phyloP scores from a whole-genome alignment of 2,797 vertebrate genomes.

The Urocyon cinereoargenteus region DNA sequence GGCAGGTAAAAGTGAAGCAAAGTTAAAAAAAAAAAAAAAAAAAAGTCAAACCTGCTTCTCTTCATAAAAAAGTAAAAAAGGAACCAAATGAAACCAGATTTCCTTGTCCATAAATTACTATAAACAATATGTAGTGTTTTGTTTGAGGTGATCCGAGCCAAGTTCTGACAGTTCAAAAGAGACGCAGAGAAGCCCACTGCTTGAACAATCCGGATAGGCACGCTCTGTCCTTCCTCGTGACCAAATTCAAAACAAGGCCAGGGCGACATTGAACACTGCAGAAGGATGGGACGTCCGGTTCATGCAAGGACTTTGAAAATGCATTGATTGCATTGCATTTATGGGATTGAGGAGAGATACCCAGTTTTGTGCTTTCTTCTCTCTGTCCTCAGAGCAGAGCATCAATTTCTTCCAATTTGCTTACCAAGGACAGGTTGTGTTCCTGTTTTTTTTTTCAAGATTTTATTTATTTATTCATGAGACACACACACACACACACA shows the following conservation, averaged over 20 bases:
- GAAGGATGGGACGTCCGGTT: neutral
- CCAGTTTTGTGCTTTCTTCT: neutral
- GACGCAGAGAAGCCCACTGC: neutral
- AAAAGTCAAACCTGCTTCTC: slow-evolving; percentile 16
- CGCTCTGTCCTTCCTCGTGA: slow-evolving; percentile 63
- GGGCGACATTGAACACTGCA: neutral
- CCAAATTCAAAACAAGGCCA: slow-evolving; percentile 38
- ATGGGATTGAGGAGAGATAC: neutral
- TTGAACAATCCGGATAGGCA: neutral
- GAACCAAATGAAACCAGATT: slow-evolving; percentile 60
- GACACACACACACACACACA: too few species aligned
- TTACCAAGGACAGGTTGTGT: slow-evolving; percentile 24
- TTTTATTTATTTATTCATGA: too few species aligned
- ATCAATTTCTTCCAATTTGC: neutral
- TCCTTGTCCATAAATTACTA: slow-evolving; percentile 57
- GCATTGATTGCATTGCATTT: neutral
- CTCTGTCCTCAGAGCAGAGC: neutral
- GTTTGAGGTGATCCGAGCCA: slow-evolving; percentile 67
- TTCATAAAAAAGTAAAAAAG: slow-evolving; percentile 28
- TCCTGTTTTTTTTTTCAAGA: neutral
- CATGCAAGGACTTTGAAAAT: neutral
- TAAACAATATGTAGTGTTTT: slow-evolving; percentile 68
- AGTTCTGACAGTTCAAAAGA: slow-evolving; percentile 64
- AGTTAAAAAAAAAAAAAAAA: slow-evolving; percentile 30
- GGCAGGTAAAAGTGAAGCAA: neutral